Base-by-base conservation (phyloP, 2,888 invertebrate genomes). In the Asteroscopus sphinx region DNA sequence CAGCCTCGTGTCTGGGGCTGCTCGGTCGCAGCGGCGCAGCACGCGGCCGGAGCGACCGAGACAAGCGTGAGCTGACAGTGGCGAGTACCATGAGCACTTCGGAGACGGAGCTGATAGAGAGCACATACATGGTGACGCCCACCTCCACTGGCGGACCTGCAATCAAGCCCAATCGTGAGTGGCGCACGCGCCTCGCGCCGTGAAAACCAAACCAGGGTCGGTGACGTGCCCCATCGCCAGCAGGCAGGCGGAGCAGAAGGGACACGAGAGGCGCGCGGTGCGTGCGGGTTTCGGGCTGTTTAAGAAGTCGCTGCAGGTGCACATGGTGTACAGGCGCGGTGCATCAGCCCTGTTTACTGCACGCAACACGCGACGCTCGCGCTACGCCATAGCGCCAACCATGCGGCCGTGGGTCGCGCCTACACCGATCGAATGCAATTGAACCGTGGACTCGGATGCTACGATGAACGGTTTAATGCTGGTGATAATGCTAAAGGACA, bases 41-140 rank as follows among this genome's bases (percentile, higher is more conserved):
- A 74, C 77, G 81, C 82, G 74, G 77, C 86, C 86, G 83, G 68
- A 81, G 86, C 87, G 89, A 88, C 90, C 91, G 90, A 90, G 90
- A 82, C 90, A 91, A 90, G 90, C 89, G 88, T 86, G 86, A 89
- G 91, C 93, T 95, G 95, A 90, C 85, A 88, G 83, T 84, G 88
- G 86, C 91, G 93, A 93, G 93, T 97, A 99, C 98, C 98, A 99
- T 99, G 96, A 98, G 97, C 95, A 98, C 99, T 97, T 99, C 99
- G 95, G 98, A 98, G 95, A 99, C 98, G 95, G 98, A 98, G 96
- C 98, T 98, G 96, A 99, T 99, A 96, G 98, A 98, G 95, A 98
- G 97, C 95, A 99, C 98, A 96, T 98, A 98, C 97, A 99, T 98
- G 95, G 99, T 98, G 96, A 99, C 98, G 94, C 98, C 98, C 94